Base-by-base conservation (phyloP, 1,140 invertebrate genomes). In the Drosophila sp. region DNA sequence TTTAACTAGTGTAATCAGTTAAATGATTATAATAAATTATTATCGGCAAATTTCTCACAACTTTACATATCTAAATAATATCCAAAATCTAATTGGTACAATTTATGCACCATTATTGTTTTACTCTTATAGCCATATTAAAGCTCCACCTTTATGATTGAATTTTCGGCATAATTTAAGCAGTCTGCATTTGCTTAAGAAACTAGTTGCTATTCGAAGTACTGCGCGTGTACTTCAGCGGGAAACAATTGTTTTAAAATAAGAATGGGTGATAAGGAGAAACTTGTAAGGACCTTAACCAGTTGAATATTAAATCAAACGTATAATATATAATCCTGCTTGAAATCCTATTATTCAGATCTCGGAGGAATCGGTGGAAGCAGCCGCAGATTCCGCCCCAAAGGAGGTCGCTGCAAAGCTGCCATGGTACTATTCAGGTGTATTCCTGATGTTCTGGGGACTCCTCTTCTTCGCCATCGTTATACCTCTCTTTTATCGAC, bases 381-480 rank as follows among this genome's bases (percentile, higher is more conserved):
- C 43, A 16, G n/a, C 13, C 13, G 41, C 34, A 4, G 62, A 43
- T 14, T 27, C 36, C 0, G 29, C 14, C 34, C 36, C 34, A 16
- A 76, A 50, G 41, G 7, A 27, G 9, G 3, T 1, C 38, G 46
- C 32, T 6, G 34, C 56, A 2, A 57, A 56, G 11, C 27, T 70
- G 0, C 69, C 74, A 8, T 89, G 80, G 82, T 78, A 70, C 27
- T 72, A 74, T 16, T 57, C 61, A n/a, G 48, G 56, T 14, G 73
- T 58, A 0, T 89, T 75, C 16, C 41, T 90, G 2, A 11, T 80
- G 0, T 69, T 89, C 13, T 90, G 79, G 81, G 46, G 32, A 7
- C 66, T 62, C 0, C 64, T 90, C 1, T 78, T 89, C 11, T 76
- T 82, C 11, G 81, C 76, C 0, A 25, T 89, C 0, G 81, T 90